Conservation (phyloP, 2,797 vertebrate genomes). For the Helostoma temminkii region DNA sequence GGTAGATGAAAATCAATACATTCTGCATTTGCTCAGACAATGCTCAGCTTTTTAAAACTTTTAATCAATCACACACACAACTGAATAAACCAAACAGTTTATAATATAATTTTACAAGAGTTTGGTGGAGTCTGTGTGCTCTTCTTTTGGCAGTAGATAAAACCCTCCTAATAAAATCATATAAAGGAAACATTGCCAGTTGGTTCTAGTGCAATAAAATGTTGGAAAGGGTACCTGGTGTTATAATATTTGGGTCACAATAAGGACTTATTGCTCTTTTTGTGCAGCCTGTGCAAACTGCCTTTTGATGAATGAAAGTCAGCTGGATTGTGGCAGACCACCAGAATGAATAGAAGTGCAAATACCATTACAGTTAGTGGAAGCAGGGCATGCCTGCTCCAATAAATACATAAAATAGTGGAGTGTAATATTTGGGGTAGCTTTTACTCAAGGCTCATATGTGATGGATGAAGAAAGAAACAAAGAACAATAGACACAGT, state of each 20-base stretch:
- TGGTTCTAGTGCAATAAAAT: conserved; percentile 76
- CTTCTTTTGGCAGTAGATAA: conserved; percentile 1
- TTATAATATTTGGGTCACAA: conserved; percentile 83
- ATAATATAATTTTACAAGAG: conserved; percentile 10
- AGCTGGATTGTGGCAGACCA: conserved; percentile 81
- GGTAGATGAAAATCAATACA: conserved; percentile 41
- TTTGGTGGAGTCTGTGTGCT: neutral
- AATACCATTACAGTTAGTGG: conserved; percentile 77
- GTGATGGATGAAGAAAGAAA: conserved; percentile 16
- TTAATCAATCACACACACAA: neutral
- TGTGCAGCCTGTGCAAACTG: conserved; percentile 68
- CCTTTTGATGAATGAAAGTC: conserved; percentile 88
- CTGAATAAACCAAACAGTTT: conserved; percentile 1
- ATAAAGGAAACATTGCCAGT: conserved; percentile 51
- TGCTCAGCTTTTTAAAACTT: conserved; percentile 17
- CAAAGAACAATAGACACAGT: neutral
- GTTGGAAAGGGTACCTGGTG: conserved; percentile 73
- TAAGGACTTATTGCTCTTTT: conserved; percentile 78
- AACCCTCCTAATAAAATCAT: conserved; percentile 49
- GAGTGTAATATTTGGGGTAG: conserved; percentile 48
- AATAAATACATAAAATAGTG: conserved; percentile 71
- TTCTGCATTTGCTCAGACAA: conserved; percentile 34
- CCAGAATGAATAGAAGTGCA: conserved; percentile 77
- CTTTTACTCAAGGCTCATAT: conserved; percentile 43
- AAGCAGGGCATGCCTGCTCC: conserved; percentile 58